A percentile compares a stretch with the other conserved stretches of the same genome.
Evolutionary conservation across 2,113 vertebrate species (phyloP).

Genomic region (Romanogobio albipinnatus): DNA sequence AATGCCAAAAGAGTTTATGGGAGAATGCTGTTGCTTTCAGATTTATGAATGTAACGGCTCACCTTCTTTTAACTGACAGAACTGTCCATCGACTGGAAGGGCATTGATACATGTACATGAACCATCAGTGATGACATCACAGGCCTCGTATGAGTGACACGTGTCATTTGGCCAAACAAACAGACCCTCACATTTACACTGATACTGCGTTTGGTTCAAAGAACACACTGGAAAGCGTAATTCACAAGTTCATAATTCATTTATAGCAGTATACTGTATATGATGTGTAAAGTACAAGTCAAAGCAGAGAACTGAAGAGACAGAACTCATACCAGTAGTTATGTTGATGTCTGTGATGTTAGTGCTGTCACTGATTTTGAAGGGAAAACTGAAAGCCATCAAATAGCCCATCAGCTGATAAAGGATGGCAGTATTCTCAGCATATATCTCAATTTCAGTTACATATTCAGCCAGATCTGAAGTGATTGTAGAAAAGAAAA

Average conservation of each 20-base stretch:
- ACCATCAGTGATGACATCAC: conserved; percentile 31
- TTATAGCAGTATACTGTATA: neutral
- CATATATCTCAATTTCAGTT: conserved; percentile 54
- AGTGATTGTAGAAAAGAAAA: neutral
- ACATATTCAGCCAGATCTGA: conserved; percentile 50
- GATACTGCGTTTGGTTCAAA: conserved; percentile 29
- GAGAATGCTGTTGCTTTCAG: neutral
- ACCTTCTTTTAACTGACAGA: conserved; percentile 48
- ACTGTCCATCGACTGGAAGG: conserved; percentile 48
- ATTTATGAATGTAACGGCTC: neutral
- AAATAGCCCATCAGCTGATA: conserved; percentile 48
- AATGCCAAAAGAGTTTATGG: neutral
- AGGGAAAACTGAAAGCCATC: conserved; percentile 16
- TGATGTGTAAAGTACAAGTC: neutral
- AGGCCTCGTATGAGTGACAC: conserved; percentile 50
- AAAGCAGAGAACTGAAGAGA: neutral
- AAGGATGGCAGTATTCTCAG: neutral
- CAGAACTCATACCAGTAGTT: conserved; percentile 59
- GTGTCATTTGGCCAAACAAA: conserved; percentile 55
- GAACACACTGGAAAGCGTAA: conserved; percentile 53
- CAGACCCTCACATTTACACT: conserved; percentile 54
- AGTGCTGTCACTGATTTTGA: conserved; percentile 7
- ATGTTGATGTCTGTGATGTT: conserved; percentile 52
- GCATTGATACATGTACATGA: conserved; percentile 58
- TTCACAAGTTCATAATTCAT: neutral